Evolutionary conservation across 1,140 invertebrate species (phyloP), one percentile per base, ranked within the genome.

Genomic region (Ladona fulva): DNA sequence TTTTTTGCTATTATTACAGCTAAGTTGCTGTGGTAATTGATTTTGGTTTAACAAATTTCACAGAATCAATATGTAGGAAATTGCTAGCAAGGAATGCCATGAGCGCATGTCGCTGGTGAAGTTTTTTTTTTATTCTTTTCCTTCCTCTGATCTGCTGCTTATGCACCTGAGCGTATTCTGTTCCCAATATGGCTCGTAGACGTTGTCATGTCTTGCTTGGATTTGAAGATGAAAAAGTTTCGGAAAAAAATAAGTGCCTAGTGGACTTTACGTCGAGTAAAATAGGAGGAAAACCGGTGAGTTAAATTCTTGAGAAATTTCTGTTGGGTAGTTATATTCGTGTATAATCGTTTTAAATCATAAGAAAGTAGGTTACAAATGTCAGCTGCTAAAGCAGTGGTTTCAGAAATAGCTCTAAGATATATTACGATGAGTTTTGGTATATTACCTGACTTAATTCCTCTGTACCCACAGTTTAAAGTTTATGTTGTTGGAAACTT

Each of bases 251-350:
- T 84, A 88, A 86, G 73, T 82, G 83, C 24, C 82, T 85, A 77
- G 85, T 91, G n/a, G 89, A 88, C 82, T 92, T 88, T 81, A 88
- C 86, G 24, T 89, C 88, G 19, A 92, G 92, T 81, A 93, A 93
- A 88, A 89, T 92, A 79, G 92, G 92, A 79, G 92, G 91, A 78
- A 86, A 85, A 82, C 88, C 90, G 78, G 90, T 91, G 86, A 89
- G 86, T 87, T 78, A 73, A 44, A 25, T 16, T 14, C 3, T 25
- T 44, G 1, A 5, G 29, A 37, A 37, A 1, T 37, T 37, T 37
- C 24, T 42, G 76, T 5, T 44, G 24, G 1, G 1, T 3, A 75
- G 16, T 75, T 29, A 42, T 75, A 3, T 6, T 29, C 1, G 16
- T 6, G 24, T 42, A 52, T 42, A 1, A 14, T 24, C 25, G 76